A percentile compares a stretch with the other conserved stretches of the same genome.
Evolutionary conservation across 2,113 vertebrate genomes (phyloP).

Genomic region (Jaculus jaculus): DNA sequence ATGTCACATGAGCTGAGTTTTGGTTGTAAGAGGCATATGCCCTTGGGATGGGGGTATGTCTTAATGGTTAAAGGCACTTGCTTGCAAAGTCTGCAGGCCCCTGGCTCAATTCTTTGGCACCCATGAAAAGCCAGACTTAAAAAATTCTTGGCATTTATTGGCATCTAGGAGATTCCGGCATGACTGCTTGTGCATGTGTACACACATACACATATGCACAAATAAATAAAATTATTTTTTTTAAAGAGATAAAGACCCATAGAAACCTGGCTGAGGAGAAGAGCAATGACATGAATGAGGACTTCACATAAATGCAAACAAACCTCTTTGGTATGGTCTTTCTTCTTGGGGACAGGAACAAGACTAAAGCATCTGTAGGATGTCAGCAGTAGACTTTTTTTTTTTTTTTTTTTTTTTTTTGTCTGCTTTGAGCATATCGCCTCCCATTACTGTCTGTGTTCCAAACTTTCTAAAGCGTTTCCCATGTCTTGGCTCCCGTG

Average conservation of each 20-base stretch:
- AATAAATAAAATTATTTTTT: no score
- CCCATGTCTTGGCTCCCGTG: not conserved
- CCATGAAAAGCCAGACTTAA: no score
- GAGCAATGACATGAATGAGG: not conserved
- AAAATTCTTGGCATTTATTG: no score
- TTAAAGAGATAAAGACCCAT: not conserved
- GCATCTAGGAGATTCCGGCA: no score
- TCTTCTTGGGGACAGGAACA: not conserved
- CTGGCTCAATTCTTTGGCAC: no score
- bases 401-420: no score
- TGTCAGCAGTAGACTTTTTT: no score
- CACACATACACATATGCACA: no score
- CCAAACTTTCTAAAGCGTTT: not conserved
- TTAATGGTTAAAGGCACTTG: no score
- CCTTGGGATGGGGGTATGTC: no score
- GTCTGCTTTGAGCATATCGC: not conserved
- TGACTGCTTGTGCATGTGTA: no score
- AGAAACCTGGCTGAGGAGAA: not conserved
- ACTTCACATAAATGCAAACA: not conserved
- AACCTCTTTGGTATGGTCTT: not conserved
- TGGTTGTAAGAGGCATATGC: not conserved
- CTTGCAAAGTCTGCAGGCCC: no score
- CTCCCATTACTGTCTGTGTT: not conserved
- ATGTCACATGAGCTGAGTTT: not conserved
- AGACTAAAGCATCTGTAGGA: not conserved